These are phyloP conservation scores for Plutella xylostella DNA, from an alignment of 2,888 invertebrate species.

Conservation along the genomic window DNA sequence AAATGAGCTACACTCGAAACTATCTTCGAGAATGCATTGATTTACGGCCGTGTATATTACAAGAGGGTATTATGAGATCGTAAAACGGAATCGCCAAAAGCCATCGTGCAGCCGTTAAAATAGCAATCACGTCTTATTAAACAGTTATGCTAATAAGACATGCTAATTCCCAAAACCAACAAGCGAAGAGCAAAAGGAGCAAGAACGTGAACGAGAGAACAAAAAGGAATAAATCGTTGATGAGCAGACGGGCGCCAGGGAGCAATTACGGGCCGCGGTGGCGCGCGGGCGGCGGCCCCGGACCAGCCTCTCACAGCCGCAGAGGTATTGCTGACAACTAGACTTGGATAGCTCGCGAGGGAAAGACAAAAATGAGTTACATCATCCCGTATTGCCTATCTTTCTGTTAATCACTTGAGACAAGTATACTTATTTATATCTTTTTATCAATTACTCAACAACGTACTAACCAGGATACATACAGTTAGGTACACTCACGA, in stretches of 20 bases:
- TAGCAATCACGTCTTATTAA: conserved; percentile 57
- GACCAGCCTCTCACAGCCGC: no score
- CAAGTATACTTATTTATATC: no score
- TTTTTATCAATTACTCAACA: no score
- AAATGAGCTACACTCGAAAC: not conserved
- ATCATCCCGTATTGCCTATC: no score
- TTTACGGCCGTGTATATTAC: not conserved
- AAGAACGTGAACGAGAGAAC: conserved; percentile 32
- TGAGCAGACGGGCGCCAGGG: conserved; percentile 59
- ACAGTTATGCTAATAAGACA: conserved; percentile 68
- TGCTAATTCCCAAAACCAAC: conserved; percentile 70
- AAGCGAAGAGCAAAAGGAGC: conserved; percentile 45
- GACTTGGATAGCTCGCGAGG: no score
- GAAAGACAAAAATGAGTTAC: no score
- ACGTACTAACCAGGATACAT: no score
- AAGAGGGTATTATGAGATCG: no score
- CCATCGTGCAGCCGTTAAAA: conserved; percentile 39
- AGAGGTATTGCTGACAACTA: no score
- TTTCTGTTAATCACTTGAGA: no score
- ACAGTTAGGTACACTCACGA: no score
- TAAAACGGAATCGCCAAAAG: not conserved
- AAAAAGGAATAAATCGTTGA: conserved; percentile 44
- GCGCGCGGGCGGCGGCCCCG: no score
- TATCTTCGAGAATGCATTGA: not conserved
- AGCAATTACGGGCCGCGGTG: conserved; percentile 43